Conservation (phyloP, 2,113 vertebrate species). For the Hyla sarda region DNA sequence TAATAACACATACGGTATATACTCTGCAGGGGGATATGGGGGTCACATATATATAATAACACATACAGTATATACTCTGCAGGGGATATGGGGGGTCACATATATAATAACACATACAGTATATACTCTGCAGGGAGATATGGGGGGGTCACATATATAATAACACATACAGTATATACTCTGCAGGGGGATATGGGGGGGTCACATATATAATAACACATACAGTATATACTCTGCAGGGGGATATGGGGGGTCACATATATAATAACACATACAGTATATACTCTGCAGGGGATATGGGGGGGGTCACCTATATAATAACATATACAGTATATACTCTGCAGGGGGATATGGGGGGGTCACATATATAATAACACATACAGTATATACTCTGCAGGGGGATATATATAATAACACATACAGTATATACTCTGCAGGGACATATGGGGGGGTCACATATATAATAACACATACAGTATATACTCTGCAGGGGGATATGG, state of each 20-base stretch:
- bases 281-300: neutral
- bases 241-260: no score
- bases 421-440: no score
- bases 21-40: neutral
- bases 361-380: neutral
- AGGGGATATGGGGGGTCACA: neutral
- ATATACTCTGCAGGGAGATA: neutral
- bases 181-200: no score
- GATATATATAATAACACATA: neutral
- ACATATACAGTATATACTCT: neutral
- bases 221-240: no score
- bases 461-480: no score
- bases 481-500: neutral
- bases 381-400: neutral
- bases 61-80: neutral
- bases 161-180: no score
- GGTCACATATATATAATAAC: neutral
- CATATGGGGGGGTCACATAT: neutral
- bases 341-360: neutral
- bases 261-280: no score
- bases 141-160: neutral
- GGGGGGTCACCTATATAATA: neutral
- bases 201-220: no score
- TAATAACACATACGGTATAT: no score
- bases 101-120: neutral